A percentile compares a stretch with the other conserved stretches of the same genome.
phyloP scores from a whole-genome alignment of 1,140 invertebrate genomes.

The Temnothorax curvispinosus region DNA sequence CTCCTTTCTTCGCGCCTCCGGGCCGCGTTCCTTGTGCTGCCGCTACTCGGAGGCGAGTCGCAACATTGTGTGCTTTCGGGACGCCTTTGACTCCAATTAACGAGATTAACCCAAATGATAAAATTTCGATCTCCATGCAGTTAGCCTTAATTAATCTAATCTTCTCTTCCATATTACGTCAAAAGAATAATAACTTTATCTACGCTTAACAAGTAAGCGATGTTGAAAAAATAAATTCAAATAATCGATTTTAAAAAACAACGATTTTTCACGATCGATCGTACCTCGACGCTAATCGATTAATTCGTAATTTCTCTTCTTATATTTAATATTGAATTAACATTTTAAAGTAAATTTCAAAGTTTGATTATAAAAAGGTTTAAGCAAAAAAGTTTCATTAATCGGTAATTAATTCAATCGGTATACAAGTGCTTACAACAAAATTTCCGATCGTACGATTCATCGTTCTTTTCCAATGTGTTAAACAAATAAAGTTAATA shows the following conservation, averaged over 20 bases:
- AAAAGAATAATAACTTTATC: neutral
- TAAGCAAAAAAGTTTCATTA: neutral
- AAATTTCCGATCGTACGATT: neutral
- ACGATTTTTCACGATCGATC: neutral
- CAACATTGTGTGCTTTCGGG: conserved; percentile 57
- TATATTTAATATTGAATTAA: neutral
- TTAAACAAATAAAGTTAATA: neutral
- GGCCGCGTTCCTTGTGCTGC: conserved; percentile 66
- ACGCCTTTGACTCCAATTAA: neutral
- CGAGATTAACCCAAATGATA: neutral
- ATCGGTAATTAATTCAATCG: neutral
- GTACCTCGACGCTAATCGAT: neutral
- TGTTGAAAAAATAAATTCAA: neutral
- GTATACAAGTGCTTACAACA: neutral
- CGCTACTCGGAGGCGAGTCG: conserved; percentile 70
- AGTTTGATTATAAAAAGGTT: neutral
- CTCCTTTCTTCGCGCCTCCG: neutral
- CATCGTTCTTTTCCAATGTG: neutral
- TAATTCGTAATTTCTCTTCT: neutral
- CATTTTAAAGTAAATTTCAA: neutral
- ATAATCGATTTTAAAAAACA: neutral
- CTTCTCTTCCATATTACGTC: neutral
- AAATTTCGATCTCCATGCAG: neutral
- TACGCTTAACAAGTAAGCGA: neutral
- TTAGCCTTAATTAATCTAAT: neutral